These are phyloP conservation scores for Cyclina sinensis DNA, from an alignment of 1,140 invertebrate species.

Conservation along the genomic window DNA sequence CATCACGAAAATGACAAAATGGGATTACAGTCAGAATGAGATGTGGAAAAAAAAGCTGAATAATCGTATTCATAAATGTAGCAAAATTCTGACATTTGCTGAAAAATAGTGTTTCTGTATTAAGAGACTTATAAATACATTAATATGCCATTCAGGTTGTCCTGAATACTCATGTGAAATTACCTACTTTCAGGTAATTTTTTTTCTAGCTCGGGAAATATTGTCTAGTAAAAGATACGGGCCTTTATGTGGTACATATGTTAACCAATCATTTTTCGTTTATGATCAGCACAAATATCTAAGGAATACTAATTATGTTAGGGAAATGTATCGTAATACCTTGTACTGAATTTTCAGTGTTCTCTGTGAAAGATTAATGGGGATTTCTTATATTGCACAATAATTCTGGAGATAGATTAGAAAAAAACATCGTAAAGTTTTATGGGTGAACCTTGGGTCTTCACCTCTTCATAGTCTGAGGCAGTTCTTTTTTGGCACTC, in stretches of 20 bases:
- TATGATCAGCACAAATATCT: slow-evolving; percentile 26
- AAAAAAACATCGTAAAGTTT: slow-evolving; percentile 23
- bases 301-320: slow-evolving; percentile 7
- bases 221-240: no score
- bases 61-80: no score
- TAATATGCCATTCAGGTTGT: no score
- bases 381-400: slow-evolving; percentile 11
- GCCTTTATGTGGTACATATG: background rate
- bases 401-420: slow-evolving; percentile 10
- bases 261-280: slow-evolving; percentile 29
- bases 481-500: background rate
- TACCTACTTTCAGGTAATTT: no score
- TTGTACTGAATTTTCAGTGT: background rate
- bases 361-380: slow-evolving; percentile 7
- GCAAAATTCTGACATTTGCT: no score
- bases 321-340: background rate
- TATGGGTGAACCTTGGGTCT: background rate
- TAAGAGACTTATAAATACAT: no score
- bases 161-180: no score
- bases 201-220: no score
- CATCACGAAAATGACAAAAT: background rate
- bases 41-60: background rate
- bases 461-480: background rate
- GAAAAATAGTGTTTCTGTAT: no score
- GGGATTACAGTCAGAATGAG: background rate